Conservation (phyloP, 2,888 invertebrate species). For the Nomada fucata region DNA sequence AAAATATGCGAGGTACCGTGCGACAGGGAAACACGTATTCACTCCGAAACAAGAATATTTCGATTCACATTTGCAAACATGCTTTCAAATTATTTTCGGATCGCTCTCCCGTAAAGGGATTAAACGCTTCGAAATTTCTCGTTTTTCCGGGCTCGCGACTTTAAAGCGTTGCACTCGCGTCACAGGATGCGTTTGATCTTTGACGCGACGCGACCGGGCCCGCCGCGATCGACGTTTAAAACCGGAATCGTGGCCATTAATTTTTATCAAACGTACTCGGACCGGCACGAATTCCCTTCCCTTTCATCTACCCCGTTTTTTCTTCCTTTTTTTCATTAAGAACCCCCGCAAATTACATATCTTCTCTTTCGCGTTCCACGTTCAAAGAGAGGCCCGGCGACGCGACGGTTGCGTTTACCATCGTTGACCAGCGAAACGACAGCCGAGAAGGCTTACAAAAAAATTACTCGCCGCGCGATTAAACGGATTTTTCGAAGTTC, state of each 20-base stretch:
- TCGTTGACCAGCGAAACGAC: conserved; percentile 11
- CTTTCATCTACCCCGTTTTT: not conserved
- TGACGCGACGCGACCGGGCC: not conserved
- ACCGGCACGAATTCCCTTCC: not conserved
- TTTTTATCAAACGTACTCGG: conserved; percentile 17
- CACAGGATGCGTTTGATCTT: conserved; percentile 16
- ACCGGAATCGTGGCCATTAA: conserved; percentile 20
- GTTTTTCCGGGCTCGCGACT: not conserved
- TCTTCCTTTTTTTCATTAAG: conserved; percentile 3
- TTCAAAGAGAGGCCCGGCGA: conserved; percentile 44
- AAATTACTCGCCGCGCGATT: conserved; percentile 65
- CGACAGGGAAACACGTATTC: not conserved
- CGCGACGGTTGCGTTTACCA: conserved; percentile 35
- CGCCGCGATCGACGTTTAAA: conserved; percentile 14
- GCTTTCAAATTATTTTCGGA: not conserved
- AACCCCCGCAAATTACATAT: conserved; percentile 17
- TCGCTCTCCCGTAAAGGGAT: not conserved
- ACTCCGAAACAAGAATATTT: not conserved
- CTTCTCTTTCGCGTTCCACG: conserved; percentile 19
- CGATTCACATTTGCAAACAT: not conserved
- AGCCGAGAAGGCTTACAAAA: conserved; percentile 63
- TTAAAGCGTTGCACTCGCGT: not conserved
- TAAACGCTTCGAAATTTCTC: not conserved
- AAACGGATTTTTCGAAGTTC: conserved; percentile 67
- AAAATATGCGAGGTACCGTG: not conserved